A percentile compares a stretch with the other conserved stretches of the same genome.
Conservation (phyloP, 2,113 vertebrate species). For the Xerus inauris region DNA sequence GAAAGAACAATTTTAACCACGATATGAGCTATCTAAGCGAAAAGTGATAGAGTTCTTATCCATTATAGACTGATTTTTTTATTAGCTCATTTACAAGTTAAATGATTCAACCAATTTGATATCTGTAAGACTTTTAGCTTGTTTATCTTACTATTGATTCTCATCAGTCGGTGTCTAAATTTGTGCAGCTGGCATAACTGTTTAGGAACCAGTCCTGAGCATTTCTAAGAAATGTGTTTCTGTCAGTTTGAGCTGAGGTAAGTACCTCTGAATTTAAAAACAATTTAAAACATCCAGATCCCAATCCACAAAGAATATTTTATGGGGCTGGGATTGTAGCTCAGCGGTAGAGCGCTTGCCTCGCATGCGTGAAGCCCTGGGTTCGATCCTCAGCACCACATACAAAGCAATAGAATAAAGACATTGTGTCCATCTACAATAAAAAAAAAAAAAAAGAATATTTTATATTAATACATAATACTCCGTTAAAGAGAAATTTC, state of each 20-base stretch:
- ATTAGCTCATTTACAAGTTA: neutral
- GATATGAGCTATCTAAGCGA: neutral
- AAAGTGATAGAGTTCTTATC: neutral
- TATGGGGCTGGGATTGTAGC: too few species aligned
- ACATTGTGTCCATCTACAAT: too few species aligned
- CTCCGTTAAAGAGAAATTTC: neutral
- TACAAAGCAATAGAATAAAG: too few species aligned
- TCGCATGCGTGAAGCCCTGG: too few species aligned
- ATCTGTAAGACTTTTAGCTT: neutral
- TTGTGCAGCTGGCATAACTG: neutral
- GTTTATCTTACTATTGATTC: slow-evolving; percentile 25
- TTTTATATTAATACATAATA: slow-evolving; percentile 41
- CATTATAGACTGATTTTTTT: neutral
- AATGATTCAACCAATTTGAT: neutral
- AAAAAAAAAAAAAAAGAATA: too few species aligned
- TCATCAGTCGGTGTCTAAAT: neutral
- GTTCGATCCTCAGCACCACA: too few species aligned
- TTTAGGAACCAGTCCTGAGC: neutral
- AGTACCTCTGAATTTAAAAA: neutral
- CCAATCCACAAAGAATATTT: neutral
- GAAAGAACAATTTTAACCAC: slow-evolving; percentile 17
- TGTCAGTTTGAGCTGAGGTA: neutral
- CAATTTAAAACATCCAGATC: neutral
- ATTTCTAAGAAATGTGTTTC: neutral
- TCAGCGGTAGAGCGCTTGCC: too few species aligned